These are phyloP conservation scores for Chrysopilus asiliformis DNA, from an alignment of 2,888 invertebrate species.

Conservation along the genomic window DNA sequence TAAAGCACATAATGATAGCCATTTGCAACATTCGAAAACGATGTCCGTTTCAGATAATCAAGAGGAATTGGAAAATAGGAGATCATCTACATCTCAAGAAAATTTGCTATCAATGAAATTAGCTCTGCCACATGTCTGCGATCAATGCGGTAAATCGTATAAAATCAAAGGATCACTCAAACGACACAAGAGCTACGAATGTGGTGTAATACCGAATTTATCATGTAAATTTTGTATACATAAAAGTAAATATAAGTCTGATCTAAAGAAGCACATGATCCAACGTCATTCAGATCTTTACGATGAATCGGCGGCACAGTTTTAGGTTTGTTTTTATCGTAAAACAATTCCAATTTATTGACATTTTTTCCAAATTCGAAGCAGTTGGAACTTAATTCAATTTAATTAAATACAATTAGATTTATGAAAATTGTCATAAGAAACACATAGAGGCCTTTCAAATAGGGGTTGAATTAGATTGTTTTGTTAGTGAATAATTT, in stretches of 20 bases:
- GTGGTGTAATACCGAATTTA: slow-evolving; percentile 36
- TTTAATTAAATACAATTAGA: too few species aligned
- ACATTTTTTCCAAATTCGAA: too few species aligned
- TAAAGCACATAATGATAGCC: too few species aligned
- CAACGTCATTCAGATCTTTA: slow-evolving; percentile 28
- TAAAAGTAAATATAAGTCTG: slow-evolving; percentile 35
- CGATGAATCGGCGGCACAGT: too few species aligned
- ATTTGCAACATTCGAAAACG: slow-evolving; percentile 1
- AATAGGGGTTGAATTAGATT: too few species aligned
- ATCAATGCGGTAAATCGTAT: slow-evolving; percentile 68
- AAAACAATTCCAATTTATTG: too few species aligned
- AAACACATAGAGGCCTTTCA: too few species aligned
- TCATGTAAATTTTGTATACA: slow-evolving; percentile 32
- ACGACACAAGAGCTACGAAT: slow-evolving; percentile 64
- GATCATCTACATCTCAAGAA: too few species aligned
- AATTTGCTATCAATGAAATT: not conserved
- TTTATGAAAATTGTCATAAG: too few species aligned
- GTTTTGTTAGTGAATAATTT: too few species aligned
- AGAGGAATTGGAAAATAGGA: slow-evolving; percentile 2
- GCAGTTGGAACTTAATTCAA: too few species aligned
- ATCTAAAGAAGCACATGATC: slow-evolving; percentile 32
- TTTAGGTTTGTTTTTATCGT: too few species aligned
- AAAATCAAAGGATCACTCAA: slow-evolving; percentile 65
- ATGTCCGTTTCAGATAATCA: slow-evolving; percentile 11
- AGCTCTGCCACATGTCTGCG: slow-evolving; percentile 41